Base-by-base conservation (phyloP, 2,113 vertebrate species). In the Oostethus manadensis region DNA sequence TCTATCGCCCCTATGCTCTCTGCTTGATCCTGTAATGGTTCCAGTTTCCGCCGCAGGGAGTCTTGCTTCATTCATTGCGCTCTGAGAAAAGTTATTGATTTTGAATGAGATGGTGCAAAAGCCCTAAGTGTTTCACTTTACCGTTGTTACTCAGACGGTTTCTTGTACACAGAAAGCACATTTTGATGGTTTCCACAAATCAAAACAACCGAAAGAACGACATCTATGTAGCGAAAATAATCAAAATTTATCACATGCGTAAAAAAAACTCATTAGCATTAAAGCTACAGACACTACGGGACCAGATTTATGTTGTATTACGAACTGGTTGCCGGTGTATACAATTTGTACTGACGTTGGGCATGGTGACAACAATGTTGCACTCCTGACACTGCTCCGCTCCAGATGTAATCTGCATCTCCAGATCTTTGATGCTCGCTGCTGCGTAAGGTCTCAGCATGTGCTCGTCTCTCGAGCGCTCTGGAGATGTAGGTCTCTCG, bases 21-120 rank as follows among this genome's bases (percentile, higher is more conserved):
- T 18, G 53, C 11, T 21, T 38, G 53, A 15, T 40, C 53, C 5
- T 33, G 53, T 55, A 40, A 55, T 15, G 53, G n/a, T 55, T 55
- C 11, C 53, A 18, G 33, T 38, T 55, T 55, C 21, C 1, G 18
- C 53, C 53, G 53, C n/a, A 15, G 35, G 51, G 26, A 38, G 35
- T 54, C n/a, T 9, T 54, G 2, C 11, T 14, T 4, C 26, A 18
- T n/a, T 38, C n/a, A 10, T 17, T 11, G 29, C 35, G 29, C 20
- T 40, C 21, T 3, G 33, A 21, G 33, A 40, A 55, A 14, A 14
- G 38, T 38, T 55, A 40, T 55, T 14, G 33, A 55, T 55, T 42
- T 42, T 55, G 7, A 55, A 35, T 6, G 23, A 17, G 50, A 33
- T 10, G 23, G 15, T 33, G 38, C 38, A 42, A 6, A n/a, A 42